Conservation (phyloP, 2,113 vertebrate genomes). For the Gymnorhina tibicen region DNA sequence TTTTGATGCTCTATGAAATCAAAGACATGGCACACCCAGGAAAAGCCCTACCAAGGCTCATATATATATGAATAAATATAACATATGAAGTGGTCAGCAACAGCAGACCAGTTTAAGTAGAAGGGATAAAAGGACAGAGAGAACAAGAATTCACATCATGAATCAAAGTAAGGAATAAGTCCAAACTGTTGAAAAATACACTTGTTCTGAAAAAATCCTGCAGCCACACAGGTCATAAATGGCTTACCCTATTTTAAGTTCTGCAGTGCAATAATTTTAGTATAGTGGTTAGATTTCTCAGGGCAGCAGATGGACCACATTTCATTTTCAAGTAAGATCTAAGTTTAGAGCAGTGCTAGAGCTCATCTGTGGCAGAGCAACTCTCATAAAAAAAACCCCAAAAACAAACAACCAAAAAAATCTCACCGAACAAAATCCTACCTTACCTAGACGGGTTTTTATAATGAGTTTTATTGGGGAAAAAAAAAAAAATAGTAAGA, state of each 20-base stretch:
- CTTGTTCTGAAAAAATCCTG: not conserved
- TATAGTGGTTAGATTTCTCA: not conserved
- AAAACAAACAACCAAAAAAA: not conserved
- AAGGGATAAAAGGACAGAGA: not conserved
- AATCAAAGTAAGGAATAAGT: not conserved
- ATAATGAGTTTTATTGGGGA: not conserved
- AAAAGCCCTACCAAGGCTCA: not conserved
- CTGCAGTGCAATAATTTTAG: slow-evolving; percentile 5
- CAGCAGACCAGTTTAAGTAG: not conserved
- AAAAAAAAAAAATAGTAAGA: not conserved
- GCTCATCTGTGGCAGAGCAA: not conserved
- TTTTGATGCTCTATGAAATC: not conserved
- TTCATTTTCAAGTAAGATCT: not conserved
- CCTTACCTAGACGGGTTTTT: not conserved
- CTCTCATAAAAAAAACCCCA: not conserved
- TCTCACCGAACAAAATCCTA: not conserved
- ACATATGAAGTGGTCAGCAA: not conserved
- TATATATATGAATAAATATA: not conserved
- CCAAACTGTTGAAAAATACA: not conserved
- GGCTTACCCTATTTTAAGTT: not conserved
- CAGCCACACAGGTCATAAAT: not conserved
- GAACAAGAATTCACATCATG: not conserved
- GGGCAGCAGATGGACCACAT: slow-evolving; percentile 4
- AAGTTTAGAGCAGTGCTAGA: slow-evolving; percentile 5
- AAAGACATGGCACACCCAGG: not conserved